A percentile compares a stretch with the other conserved stretches of the same genome.
Conservation (phyloP, 2,888 invertebrate genomes). For the Exephanes ischioxanthus region DNA sequence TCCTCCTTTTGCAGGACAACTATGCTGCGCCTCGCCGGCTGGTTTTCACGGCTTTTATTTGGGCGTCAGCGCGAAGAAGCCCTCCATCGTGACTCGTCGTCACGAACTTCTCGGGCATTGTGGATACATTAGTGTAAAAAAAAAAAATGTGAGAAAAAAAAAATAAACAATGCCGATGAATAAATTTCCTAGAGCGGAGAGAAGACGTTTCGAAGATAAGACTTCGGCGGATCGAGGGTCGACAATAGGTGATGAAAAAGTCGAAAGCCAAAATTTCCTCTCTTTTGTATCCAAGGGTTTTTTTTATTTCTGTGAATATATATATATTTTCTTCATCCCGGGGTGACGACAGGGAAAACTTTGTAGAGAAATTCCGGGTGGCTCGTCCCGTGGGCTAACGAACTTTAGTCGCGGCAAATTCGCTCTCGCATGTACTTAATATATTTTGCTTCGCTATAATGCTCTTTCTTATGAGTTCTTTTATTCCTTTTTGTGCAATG, state of each 20-base stretch:
- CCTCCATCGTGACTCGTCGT: slow-evolving; percentile 24
- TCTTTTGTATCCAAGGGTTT: background rate
- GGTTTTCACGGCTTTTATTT: slow-evolving; percentile 43
- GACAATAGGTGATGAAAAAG: slow-evolving; percentile 35
- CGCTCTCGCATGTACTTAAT: slow-evolving; percentile 25
- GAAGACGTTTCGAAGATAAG: slow-evolving; percentile 10
- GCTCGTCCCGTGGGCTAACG: slow-evolving; percentile 7
- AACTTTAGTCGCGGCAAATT: slow-evolving; percentile 23
- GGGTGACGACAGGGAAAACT: slow-evolving; percentile 31
- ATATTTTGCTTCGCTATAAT: slow-evolving; percentile 1
- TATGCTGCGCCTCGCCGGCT: background rate
- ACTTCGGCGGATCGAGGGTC: background rate
- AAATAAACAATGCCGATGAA: slow-evolving; percentile 5
- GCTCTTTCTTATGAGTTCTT: background rate
- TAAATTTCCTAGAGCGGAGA: background rate
- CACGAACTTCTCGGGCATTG: slow-evolving; percentile 20
- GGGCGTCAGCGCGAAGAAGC: slow-evolving; percentile 32
- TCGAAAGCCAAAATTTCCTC: slow-evolving; percentile 8
- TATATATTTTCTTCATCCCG: background rate
- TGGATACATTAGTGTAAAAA: slow-evolving; percentile 8
- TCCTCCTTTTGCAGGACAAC: slow-evolving; percentile 29
- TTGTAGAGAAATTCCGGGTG: slow-evolving; percentile 18
- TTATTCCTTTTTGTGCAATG: background rate
- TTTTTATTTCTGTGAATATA: background rate
- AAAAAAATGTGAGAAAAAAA: slow-evolving; percentile 3